These are phyloP conservation scores for Ganaspis brasiliensis DNA, from an alignment of 2,888 invertebrate species.

Conservation along the genomic window DNA sequence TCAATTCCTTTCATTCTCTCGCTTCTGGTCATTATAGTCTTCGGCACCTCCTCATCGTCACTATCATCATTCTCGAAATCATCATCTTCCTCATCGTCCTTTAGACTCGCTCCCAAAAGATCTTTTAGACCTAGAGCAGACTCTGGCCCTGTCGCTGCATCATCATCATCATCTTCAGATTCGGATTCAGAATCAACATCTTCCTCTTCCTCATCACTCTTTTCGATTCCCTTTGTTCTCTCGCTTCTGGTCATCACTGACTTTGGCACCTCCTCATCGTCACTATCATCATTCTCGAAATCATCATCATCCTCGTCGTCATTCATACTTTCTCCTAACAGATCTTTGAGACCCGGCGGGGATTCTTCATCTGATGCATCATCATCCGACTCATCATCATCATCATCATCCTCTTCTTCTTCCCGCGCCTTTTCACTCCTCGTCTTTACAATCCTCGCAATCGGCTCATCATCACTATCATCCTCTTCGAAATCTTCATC, in stretches of 20 bases:
- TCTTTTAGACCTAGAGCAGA: constrained; percentile 62
- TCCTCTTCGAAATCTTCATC: constrained; percentile 61
- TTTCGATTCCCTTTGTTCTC: constrained; percentile 13
- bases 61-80: constrained; percentile 62
- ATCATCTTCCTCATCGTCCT: constrained; percentile 69
- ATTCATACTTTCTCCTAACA: constrained; percentile 63
- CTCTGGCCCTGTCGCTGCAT: constrained; percentile 45
- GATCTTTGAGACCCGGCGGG: constrained; percentile 61
- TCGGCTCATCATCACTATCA: constrained; percentile 60
- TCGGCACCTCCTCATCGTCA: constrained; percentile 48
- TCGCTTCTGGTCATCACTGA: not conserved
- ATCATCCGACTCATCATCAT: constrained; percentile 43
- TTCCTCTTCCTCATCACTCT: constrained; percentile 61
- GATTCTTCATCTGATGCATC: constrained; percentile 60
- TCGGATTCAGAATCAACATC: constrained; percentile 58
- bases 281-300: constrained; percentile 62
- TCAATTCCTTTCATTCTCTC: not conserved
- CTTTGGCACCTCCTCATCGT: constrained; percentile 47
- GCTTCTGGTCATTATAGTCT: not conserved
- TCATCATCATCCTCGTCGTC: constrained; percentile 68
- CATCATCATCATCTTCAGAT: constrained; percentile 21
- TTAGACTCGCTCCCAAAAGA: constrained; percentile 67
- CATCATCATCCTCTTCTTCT: constrained; percentile 22
- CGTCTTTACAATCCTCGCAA: constrained; percentile 53
- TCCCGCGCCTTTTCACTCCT: constrained; percentile 40